Evolutionary conservation across 2,113 vertebrate species (phyloP).

Genomic region (Esox niger): DNA sequence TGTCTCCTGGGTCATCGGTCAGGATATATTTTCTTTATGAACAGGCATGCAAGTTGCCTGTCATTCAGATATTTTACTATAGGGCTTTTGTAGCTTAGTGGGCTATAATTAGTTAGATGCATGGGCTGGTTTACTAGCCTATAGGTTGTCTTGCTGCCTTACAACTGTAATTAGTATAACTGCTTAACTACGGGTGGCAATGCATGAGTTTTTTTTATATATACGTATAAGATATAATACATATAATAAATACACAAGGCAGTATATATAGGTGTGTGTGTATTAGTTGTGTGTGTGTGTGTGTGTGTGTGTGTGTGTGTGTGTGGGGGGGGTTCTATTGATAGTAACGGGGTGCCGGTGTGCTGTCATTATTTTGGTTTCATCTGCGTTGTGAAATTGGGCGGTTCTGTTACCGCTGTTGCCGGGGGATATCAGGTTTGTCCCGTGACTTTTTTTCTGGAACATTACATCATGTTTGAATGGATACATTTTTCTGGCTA

Average conservation of each 20-base stretch:
- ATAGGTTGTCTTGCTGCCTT: neutral
- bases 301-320: too few species aligned
- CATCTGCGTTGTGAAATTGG: slow-evolving; percentile 40
- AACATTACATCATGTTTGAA: slow-evolving; percentile 74
- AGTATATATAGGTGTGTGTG: too few species aligned
- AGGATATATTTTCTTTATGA: neutral
- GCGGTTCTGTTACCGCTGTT: slow-evolving; percentile 60
- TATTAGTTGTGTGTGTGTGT: too few species aligned
- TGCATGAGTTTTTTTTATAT: neutral
- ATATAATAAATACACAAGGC: too few species aligned
- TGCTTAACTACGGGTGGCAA: slow-evolving; percentile 3
- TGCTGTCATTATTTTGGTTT: slow-evolving; percentile 26
- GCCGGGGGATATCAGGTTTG: slow-evolving; percentile 53
- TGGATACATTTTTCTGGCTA: slow-evolving; percentile 44
- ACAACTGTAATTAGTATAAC: too few species aligned
- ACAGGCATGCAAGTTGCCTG: neutral
- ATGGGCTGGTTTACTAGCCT: neutral
- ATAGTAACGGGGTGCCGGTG: slow-evolving; percentile 21
- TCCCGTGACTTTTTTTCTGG: slow-evolving; percentile 63
- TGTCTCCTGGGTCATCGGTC: neutral
- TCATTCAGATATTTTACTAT: neutral
- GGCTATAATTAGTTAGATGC: neutral
- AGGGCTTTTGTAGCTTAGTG: neutral
- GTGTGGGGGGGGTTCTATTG: slow-evolving; percentile 7
- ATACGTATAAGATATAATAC: too few species aligned